phyloP scores from a whole-genome alignment of 2,797 vertebrate species.

The Toxotes lorentzi region DNA sequence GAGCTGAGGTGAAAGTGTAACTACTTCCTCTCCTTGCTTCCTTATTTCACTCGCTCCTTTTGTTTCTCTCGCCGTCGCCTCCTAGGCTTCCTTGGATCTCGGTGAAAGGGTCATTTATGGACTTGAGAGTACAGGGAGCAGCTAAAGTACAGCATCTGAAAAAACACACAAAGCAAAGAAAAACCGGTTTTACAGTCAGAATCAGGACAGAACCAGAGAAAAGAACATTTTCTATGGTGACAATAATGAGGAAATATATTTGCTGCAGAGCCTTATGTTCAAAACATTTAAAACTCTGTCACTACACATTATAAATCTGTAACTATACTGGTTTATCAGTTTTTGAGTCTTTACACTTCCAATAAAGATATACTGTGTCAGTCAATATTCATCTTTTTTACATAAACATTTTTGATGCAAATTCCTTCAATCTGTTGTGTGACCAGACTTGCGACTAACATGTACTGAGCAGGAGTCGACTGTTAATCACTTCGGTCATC shows the following conservation, averaged over 20 bases:
- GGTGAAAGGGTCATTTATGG: conserved; percentile 74
- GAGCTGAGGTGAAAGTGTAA: conserved; percentile 44
- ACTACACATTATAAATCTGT: no score
- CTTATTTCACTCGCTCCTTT: conserved; percentile 36
- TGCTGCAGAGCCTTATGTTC: not conserved
- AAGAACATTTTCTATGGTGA: not conserved
- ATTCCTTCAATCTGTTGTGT: not conserved
- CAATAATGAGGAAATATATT: not conserved
- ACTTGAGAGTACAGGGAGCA: conserved; percentile 60
- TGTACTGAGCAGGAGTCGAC: fast-evolving
- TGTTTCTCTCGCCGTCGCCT: conserved; percentile 39
- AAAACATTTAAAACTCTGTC: not conserved
- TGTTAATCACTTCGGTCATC: not conserved
- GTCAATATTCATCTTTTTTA: no score
- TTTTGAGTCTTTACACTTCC: not conserved
- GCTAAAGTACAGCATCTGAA: conserved; percentile 82
- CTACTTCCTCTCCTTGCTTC: conserved; percentile 43
- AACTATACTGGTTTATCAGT: no score
- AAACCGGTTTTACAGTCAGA: conserved; percentile 22
- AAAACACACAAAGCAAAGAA: conserved; percentile 47
- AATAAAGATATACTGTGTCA: not conserved
- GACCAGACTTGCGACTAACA: not conserved
- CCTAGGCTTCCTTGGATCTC: conserved; percentile 59
- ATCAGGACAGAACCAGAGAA: not conserved
- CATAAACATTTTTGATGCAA: not conserved